Evolutionary conservation across 2,113 vertebrate species (phyloP).

Genomic region (Gila orcuttii): DNA sequence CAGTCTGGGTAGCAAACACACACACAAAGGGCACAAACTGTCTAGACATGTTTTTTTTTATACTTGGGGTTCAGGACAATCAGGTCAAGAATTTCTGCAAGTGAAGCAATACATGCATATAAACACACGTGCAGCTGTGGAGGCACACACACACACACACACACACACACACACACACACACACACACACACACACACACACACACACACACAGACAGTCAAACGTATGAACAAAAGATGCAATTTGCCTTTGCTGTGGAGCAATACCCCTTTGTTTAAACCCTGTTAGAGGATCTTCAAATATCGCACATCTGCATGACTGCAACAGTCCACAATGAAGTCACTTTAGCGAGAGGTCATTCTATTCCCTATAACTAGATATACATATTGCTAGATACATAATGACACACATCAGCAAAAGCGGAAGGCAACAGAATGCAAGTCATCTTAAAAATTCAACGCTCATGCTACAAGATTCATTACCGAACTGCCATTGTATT

Average conservation of each 20-base stretch:
- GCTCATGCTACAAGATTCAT: no score
- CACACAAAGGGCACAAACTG: conserved; percentile 41
- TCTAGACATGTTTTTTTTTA: conserved; percentile 44
- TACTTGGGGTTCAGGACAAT: conserved; percentile 25
- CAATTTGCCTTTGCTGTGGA: not conserved
- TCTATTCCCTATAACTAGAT: not conserved
- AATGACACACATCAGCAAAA: no score
- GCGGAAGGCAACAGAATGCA: no score
- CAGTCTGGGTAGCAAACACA: not conserved
- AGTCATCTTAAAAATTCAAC: no score
- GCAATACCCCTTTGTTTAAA: not conserved
- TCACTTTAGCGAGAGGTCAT: not conserved
- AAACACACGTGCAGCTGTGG: conserved; percentile 47
- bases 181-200: conserved; percentile 60
- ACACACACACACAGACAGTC: conserved; percentile 47
- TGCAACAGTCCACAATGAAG: not conserved
- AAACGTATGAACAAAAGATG: conserved; percentile 6
- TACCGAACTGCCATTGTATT: no score
- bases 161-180: conserved; percentile 50
- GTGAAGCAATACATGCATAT: not conserved
- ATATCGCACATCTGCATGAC: not conserved
- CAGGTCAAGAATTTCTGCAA: conserved; percentile 36
- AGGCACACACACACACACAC: conserved; percentile 19
- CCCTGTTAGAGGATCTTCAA: not conserved
- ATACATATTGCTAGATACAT: not conserved